A percentile compares a stretch with the other conserved stretches of the same genome.
phyloP scores from a whole-genome alignment of 2,888 invertebrate species.

The Aporophyla nigra region DNA sequence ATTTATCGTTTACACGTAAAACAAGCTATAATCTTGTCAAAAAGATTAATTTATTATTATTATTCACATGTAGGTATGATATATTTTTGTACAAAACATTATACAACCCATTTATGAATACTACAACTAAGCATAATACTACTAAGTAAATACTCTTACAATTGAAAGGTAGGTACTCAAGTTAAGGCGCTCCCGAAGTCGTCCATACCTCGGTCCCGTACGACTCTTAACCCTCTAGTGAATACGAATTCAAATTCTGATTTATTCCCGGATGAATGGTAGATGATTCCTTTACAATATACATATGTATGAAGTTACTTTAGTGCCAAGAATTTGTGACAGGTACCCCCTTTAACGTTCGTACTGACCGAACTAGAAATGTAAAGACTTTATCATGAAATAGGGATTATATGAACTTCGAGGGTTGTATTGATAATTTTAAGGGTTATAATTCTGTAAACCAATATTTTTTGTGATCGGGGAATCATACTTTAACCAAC shows the following conservation, averaged over 20 bases:
- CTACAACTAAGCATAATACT: too few species aligned
- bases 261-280: constrained; percentile 57
- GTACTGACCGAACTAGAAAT: not conserved
- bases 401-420: too few species aligned
- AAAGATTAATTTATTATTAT: too few species aligned
- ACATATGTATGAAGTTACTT: constrained; percentile 55
- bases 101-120: not conserved
- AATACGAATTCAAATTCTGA: constrained; percentile 52
- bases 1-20: not conserved
- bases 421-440: too few species aligned
- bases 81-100: not conserved
- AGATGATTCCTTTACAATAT: constrained; percentile 51
- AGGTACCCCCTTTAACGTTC: not conserved
- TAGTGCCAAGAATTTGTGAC: constrained; percentile 17
- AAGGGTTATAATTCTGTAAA: too few species aligned
- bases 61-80: too few species aligned
- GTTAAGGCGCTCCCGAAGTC: constrained; percentile 4
- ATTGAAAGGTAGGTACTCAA: not conserved
- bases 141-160: not conserved
- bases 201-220: constrained; percentile 6
- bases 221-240: constrained; percentile 30
- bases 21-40: not conserved
- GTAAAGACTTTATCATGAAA: not conserved
- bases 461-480: too few species aligned
- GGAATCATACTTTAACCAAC: too few species aligned